A percentile compares a stretch with the other conserved stretches of the same genome.
phyloP scores from a whole-genome alignment of 23 tunicate genomes.

The Phallusia fumigata region DNA sequence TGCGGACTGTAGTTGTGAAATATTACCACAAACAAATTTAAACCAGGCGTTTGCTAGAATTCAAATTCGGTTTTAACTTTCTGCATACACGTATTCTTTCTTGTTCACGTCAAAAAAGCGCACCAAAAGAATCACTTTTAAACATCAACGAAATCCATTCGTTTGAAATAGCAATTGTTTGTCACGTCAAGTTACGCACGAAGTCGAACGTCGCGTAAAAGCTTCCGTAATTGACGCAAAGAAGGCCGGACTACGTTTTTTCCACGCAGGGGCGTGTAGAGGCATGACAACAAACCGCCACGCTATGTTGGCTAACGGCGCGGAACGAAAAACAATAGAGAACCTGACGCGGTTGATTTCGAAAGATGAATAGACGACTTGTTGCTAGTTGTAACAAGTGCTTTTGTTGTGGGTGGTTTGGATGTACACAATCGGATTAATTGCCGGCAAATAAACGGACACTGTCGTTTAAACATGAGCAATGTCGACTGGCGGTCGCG shows the following conservation, averaged over 20 bases:
- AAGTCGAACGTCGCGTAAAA: no score
- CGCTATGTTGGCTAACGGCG: conserved; percentile 27
- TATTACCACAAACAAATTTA: no score
- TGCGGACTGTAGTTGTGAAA: no score
- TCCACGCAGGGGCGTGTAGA: neutral
- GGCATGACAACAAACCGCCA: conserved; percentile 21
- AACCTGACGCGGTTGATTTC: conserved; percentile 40
- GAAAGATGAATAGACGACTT: conserved; percentile 32
- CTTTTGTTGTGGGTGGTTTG: conserved; percentile 14
- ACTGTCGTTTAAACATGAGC: neutral
- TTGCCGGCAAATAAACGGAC: conserved; percentile 12
- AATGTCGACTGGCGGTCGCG: conserved; percentile 8
- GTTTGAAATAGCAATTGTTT: no score
- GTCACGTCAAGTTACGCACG: no score
- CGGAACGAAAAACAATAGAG: conserved; percentile 33
- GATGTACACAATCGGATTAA: conserved; percentile 27
- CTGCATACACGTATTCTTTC: no score
- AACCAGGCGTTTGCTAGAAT: no score
- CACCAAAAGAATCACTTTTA: no score
- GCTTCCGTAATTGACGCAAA: no score
- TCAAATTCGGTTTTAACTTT: no score
- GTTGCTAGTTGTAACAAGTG: conserved; percentile 60
- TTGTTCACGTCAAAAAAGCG: no score
- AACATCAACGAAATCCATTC: no score
- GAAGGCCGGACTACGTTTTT: neutral